Evolutionary conservation across 2,797 vertebrate genomes (phyloP), one percentile per base, ranked within the genome.

Genomic region (Echeneis naucrates): DNA sequence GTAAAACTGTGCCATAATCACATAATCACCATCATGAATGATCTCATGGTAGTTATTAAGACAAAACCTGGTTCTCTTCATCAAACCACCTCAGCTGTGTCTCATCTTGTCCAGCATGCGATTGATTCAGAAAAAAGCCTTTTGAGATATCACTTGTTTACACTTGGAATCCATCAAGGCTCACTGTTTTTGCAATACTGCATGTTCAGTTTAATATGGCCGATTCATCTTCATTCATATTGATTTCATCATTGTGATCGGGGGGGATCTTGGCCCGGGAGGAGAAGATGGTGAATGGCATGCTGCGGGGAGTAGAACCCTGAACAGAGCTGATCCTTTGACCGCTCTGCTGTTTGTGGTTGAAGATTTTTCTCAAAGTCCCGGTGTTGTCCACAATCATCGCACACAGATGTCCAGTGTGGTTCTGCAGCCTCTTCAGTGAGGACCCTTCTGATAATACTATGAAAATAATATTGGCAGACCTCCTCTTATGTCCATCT

Each of bases 1-100:
- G 60, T 23, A 11, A 33, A 66, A 37, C 47, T 14, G 26, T 75
- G 66, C 85, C 80, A 78, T 79, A 60, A 77, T 84, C 80, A 78
- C 84, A 81, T 83, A 60, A 84, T 88, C 84, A 88, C 84, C 80
- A 62, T 82, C 77, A 78, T 68, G 62, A 83, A 85, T 84, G 82
- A 87, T 87, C 80, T 87, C 65, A 75, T 82, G 83, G 67, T 78
- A 58, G 81, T 78, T 84, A 77, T 72, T 75, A 77, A 48, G 60
- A 80, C 54, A 24, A 82, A 16, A 59, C 89, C 75, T 89, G 76
- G 40, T 55, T 88, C 83, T 74, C 72, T 69, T 90, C 78, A 82
- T 55, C 53, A 80, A 67, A 50, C 13, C 60, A 65, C n/a, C 75
- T 58, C 70, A 12, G 42, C 58, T 60, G 45, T 67, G 47, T 87